Conservation (phyloP, 2,797 vertebrate genomes). For the Microcaecilia unicolor region DNA sequence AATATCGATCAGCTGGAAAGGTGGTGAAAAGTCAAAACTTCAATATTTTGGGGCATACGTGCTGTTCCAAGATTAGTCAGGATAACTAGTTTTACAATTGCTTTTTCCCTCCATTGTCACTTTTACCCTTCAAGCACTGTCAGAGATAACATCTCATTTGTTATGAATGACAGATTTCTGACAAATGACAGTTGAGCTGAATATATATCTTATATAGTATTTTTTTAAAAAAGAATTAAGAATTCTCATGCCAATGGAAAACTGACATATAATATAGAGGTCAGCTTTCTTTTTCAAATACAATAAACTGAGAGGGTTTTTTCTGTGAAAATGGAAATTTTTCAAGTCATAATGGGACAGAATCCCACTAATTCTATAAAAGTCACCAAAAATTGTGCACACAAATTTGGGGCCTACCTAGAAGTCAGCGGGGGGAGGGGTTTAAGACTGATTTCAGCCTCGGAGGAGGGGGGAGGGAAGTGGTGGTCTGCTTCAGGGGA, state of each 20-base stretch:
- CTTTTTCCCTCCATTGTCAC: slow-evolving; percentile 5
- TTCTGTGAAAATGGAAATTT: slow-evolving; percentile 30
- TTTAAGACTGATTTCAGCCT: no score
- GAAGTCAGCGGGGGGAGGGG: no score
- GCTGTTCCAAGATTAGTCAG: slow-evolving; percentile 26
- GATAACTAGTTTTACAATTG: slow-evolving; percentile 2
- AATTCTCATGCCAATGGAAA: slow-evolving; percentile 19
- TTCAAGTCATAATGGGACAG: no score
- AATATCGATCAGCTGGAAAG: slow-evolving; percentile 41
- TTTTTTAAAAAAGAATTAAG: no score
- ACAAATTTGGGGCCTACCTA: no score
- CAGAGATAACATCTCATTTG: slow-evolving; percentile 8
- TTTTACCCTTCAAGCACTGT: slow-evolving; percentile 5
- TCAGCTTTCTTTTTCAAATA: slow-evolving; percentile 21
- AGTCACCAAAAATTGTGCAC: no score
- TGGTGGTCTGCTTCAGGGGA: no score
- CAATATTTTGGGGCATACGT: slow-evolving; percentile 9
- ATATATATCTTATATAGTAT: no score
- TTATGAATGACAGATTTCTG: slow-evolving; percentile 7
- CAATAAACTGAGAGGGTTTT: slow-evolving; percentile 19
- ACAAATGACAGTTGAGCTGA: background rate
- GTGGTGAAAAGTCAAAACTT: slow-evolving; percentile 27
- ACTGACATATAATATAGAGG: slow-evolving; percentile 22
- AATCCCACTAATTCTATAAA: no score
- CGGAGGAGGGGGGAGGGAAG: no score